Evolutionary conservation across 1,140 invertebrate species (phyloP).

Genomic region (Pseudachorutes palmiensis): DNA sequence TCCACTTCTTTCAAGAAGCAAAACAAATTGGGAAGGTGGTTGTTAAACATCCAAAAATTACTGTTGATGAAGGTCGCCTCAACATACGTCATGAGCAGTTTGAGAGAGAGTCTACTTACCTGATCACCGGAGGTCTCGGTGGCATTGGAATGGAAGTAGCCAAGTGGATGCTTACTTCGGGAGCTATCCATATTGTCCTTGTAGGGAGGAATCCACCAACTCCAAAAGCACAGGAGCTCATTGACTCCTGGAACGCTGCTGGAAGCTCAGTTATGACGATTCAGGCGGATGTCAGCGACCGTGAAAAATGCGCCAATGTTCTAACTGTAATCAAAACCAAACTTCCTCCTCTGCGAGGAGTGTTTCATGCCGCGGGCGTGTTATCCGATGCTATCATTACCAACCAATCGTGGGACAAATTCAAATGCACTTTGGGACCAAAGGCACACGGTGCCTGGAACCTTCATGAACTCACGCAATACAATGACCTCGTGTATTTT

Average conservation of each 20-base stretch:
- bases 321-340: neutral
- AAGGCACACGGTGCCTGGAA: conserved; percentile 11
- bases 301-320: neutral
- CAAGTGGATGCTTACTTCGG: conserved; percentile 10
- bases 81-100: neutral
- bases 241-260: neutral
- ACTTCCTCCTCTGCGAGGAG: conserved; percentile 8
- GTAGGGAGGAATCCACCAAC: neutral
- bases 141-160: conserved; percentile 12
- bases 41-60: too few relatives aligned
- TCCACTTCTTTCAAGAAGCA: neutral
- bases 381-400: conserved; percentile 6
- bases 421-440: neutral
- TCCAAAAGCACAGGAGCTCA: neutral
- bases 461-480: conserved; percentile 5
- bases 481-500: conserved; percentile 11
- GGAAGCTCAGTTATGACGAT: neutral
- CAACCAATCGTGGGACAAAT: neutral
- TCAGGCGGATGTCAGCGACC: neutral
- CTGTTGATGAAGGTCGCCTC: too few relatives aligned
- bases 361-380: conserved; percentile 14
- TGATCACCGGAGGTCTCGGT: conserved; percentile 16
- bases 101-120: conserved; percentile 1
- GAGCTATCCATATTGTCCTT: conserved; percentile 3
- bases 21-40: conserved; percentile 19